A percentile compares a stretch with the other conserved stretches of the same genome.
These are phyloP conservation scores for Brachypodius melanocephalos DNA, from an alignment of 2,113 vertebrate species.

Conservation along the genomic window DNA sequence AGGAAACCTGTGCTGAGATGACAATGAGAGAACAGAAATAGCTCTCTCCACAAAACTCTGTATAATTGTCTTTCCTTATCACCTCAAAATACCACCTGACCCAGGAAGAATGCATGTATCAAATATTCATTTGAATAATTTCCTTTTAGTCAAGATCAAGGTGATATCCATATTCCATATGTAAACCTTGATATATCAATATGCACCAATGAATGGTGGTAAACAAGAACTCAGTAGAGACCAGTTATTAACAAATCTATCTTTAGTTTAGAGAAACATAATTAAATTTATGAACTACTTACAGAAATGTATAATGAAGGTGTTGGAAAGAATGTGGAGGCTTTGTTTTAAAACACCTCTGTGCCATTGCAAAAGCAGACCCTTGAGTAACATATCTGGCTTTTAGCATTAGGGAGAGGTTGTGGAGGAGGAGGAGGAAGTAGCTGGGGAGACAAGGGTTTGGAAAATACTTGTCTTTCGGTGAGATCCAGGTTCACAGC, in stretches of 20 bases:
- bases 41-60: neutral
- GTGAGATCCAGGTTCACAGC: constrained; percentile 97
- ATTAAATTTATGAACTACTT: neutral
- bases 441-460: neutral
- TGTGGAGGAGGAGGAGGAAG: neutral
- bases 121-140: neutral
- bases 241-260: neutral
- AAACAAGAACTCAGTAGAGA: neutral
- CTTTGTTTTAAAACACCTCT: neutral
- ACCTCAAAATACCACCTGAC: neutral
- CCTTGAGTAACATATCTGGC: accelerated
- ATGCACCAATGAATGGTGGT: neutral
- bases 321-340: neutral
- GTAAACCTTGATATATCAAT: neutral
- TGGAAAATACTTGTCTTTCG: constrained; percentile 85
- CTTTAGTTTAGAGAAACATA: neutral
- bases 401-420: neutral
- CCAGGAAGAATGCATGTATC: neutral
- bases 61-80: neutral
- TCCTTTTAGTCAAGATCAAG: neutral
- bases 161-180: neutral
- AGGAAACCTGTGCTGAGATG: neutral
- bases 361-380: neutral
- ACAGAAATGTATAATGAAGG: neutral
- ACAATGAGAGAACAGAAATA: neutral